phyloP scores from a whole-genome alignment of 2,797 vertebrate species.

The Sebastolobus altivelis region DNA sequence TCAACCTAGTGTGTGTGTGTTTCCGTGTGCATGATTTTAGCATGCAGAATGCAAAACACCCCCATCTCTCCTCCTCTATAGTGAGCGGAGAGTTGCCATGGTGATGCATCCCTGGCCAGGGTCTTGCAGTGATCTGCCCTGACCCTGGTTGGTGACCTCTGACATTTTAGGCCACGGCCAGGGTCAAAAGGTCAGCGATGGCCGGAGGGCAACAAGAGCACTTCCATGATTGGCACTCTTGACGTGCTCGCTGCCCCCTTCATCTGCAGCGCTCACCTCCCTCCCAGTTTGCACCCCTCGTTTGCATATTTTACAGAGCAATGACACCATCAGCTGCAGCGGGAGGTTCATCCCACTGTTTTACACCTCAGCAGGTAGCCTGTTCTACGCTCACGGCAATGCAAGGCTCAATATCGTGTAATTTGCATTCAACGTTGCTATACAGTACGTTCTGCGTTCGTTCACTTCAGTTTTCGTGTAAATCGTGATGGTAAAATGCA shows the following conservation, averaged over 20 bases:
- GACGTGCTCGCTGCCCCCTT: conserved; percentile 62
- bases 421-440: conserved; percentile 60
- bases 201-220: conserved; percentile 83
- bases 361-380: conserved; percentile 51
- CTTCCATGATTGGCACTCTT: conserved; percentile 83
- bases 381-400: conserved; percentile 43
- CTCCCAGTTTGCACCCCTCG: conserved; percentile 51
- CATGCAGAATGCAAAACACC: conserved; percentile 66
- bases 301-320: conserved; percentile 59
- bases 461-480: conserved; percentile 36
- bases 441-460: not conserved
- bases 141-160: conserved; percentile 82
- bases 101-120: conserved; percentile 77
- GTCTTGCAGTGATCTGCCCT: conserved; percentile 74
- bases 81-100: conserved; percentile 80
- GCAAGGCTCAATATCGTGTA: conserved; percentile 49
- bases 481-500: conserved; percentile 59
- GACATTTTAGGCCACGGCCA: conserved; percentile 84
- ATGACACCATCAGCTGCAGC: conserved; percentile 41
- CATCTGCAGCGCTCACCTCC: conserved; percentile 51
- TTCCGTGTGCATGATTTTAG: conserved; percentile 43
- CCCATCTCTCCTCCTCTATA: conserved; percentile 57
- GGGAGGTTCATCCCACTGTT: conserved; percentile 34
- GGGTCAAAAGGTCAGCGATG: conserved; percentile 85
- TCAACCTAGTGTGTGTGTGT: conserved; percentile 32